Evolutionary conservation across 2,113 vertebrate genomes (phyloP).

Genomic region (Morphnarchus princeps): DNA sequence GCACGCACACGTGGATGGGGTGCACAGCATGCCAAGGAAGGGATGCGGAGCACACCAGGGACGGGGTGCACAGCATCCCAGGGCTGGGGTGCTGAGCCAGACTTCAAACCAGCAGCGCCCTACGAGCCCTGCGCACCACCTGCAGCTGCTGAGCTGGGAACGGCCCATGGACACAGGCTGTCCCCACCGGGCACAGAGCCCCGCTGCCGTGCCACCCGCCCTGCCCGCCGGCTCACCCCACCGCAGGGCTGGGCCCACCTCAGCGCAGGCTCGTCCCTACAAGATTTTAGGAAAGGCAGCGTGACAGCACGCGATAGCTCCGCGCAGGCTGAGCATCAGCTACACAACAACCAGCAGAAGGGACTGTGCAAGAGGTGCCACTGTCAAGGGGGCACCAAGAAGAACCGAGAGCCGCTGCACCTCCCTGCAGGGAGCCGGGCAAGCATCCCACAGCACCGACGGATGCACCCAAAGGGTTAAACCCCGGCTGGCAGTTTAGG

Average conservation of each 20-base stretch:
- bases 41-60: no score
- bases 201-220: not conserved
- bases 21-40: not conserved
- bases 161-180: rapidly evolving
- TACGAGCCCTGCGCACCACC: not conserved
- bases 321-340: not conserved
- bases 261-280: not conserved
- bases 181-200: not conserved
- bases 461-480: not conserved
- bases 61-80: not conserved
- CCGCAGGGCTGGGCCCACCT: rapidly evolving
- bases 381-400: rapidly evolving
- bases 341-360: not conserved
- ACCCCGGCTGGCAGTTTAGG: not conserved
- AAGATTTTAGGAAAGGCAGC: not conserved
- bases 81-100: not conserved
- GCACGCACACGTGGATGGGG: not conserved
- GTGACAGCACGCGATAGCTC: not conserved
- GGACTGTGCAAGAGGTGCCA: not conserved
- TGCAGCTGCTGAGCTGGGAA: not conserved
- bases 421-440: rapidly evolving
- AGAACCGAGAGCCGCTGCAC: rapidly evolving
- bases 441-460: rapidly evolving
- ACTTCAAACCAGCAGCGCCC: not conserved
- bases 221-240: not conserved